Percentiles rank a stretch among this genome's conserved stretches.
phyloP scores from a whole-genome alignment of 2,888 invertebrate species.

The Lutraria lutraria region DNA sequence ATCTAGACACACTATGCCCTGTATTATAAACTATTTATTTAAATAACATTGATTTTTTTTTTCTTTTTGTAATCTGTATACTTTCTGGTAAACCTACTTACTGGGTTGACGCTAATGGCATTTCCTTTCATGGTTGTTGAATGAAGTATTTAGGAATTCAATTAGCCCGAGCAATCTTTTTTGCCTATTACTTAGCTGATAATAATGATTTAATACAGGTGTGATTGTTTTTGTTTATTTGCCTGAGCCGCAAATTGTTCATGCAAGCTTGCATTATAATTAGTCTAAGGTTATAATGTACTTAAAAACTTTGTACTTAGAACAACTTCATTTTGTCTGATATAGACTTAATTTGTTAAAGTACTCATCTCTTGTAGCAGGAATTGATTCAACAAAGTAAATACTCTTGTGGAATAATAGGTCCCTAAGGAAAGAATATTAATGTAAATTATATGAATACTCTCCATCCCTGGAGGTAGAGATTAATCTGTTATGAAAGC shows the following conservation, averaged over 20 bases:
- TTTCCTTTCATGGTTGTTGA: not conserved
- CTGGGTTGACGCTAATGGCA: not conserved
- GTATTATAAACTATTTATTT: not conserved
- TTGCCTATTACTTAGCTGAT: not conserved
- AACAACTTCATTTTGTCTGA: no score
- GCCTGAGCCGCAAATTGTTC: not conserved
- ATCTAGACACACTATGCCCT: not conserved
- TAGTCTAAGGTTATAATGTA: not conserved
- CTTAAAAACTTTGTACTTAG: no score
- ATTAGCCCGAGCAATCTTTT: not conserved
- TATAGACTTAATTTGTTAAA: no score
- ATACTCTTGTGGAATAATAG: not conserved
- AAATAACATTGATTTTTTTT: slow-evolving; percentile 20
- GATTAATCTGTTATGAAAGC: not conserved
- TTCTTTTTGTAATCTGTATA: slow-evolving; percentile 15
- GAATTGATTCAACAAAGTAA: not conserved
- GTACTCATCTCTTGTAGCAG: no score
- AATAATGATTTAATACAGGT: not conserved
- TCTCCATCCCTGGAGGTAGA: not conserved
- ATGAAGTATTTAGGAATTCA: not conserved
- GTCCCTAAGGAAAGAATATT: not conserved
- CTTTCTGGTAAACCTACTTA: not conserved
- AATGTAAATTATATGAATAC: not conserved
- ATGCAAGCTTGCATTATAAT: not conserved
- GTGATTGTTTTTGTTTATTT: not conserved